Conservation (phyloP, 1,140 invertebrate species). For the Melitaea cinxia region DNA sequence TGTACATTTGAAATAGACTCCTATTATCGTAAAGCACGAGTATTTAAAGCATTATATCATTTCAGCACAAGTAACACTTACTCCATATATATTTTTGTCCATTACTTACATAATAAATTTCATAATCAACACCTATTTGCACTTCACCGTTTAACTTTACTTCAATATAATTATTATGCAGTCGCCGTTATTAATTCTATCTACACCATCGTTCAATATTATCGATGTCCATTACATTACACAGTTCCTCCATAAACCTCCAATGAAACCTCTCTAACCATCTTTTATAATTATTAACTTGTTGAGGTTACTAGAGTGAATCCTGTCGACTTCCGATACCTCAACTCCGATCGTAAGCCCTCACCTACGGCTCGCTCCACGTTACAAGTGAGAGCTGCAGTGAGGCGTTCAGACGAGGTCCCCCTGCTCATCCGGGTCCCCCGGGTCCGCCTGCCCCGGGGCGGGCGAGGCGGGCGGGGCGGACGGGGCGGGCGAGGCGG, state of each 20-base stretch:
- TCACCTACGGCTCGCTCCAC: too few species aligned
- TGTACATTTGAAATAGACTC: conserved; percentile 12
- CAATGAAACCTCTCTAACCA: too few species aligned
- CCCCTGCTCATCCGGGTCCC: conserved; percentile 7
- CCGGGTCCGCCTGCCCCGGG: neutral
- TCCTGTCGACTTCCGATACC: too few species aligned
- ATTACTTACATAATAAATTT: neutral
- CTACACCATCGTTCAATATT: neutral
- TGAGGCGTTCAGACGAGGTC: conserved; percentile 46
- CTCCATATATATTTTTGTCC: neutral
- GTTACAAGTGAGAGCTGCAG: too few species aligned
- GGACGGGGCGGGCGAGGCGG: neutral
- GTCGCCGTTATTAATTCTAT: neutral
- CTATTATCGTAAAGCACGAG: conserved; percentile 29
- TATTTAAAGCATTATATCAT: conserved; percentile 37
- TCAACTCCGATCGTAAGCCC: too few species aligned
- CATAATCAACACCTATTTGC: neutral
- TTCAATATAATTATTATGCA: neutral
- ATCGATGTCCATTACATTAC: neutral
- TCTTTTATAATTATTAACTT: too few species aligned
- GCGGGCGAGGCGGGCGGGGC: conserved; percentile 5
- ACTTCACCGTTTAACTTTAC: neutral
- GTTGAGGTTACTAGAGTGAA: too few species aligned
- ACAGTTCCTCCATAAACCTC: too few species aligned
- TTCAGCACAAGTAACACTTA: conserved; percentile 30